Evolutionary conservation across 1,140 invertebrate species (phyloP), one percentile per base, ranked within the genome.

Genomic region (Globodera ellingtonae): DNA sequence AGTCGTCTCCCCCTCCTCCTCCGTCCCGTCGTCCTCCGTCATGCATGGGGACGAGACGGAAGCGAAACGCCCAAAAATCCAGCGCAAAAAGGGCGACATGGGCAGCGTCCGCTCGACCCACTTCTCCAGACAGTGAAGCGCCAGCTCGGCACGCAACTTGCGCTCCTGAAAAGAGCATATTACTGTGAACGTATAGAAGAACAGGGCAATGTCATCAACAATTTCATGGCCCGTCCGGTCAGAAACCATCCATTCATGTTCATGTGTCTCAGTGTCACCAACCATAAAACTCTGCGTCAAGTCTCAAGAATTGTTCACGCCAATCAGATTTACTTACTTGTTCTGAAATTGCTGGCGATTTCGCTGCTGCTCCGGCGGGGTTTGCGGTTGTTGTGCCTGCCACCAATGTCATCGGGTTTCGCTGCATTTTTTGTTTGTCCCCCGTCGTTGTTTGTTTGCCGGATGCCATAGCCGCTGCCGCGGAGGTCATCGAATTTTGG

Each of bases 71-170:
- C 46, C n/a, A 56, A 72, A 70, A 21, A 46, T 21, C 67, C 78
- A 79, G 56, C 66, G 56, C 7, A 72, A 24, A 24, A 79, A 77
- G 18, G 65, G 78, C 21, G 69, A 79, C 79, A 21, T 21, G n/a
- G 72, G 78, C 35, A 71, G 83, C 18, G 56, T 59, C 21, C 69
- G 72, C 71, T 67, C 71, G 13, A 82, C 52, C 47, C 35, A 52
- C 44, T 82, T 73, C 46, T 82, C 81, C 10, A 82, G 46, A 21
- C 81, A 72, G 65, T 83, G 81, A 62, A 82, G 69, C 47, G 71
- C 82, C 52, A 82, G 47, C 47, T 82, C 81, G 66, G 81, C 79
- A 52, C 81, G 81, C 44, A 82, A 62, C 44, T 72, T 66, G 44
- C 72, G 81, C 62, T 83, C 81, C 81, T 84, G 62, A 0, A 69